A percentile compares a stretch with the other conserved stretches of the same genome.
Evolutionary conservation across 2,888 invertebrate genomes (phyloP).

Genomic region (Agonum fuliginosum): DNA sequence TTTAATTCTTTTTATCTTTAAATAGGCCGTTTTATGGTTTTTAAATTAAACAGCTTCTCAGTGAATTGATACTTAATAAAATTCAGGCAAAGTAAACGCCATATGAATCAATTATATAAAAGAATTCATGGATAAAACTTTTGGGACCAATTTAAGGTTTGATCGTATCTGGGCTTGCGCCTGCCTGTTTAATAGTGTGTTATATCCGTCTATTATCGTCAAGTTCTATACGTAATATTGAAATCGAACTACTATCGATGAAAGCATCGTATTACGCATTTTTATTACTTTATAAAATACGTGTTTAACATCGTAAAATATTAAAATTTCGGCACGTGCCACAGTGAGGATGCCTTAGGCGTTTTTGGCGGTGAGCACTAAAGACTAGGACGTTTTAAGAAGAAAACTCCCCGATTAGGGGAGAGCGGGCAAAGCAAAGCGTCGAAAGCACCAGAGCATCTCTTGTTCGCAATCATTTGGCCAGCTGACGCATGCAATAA

Average conservation of each 20-base stretch:
- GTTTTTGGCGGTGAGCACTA: background rate
- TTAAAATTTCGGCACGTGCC: constrained; percentile 41
- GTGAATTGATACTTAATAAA: too few relatives aligned
- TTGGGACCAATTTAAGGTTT: too few relatives aligned
- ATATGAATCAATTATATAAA: too few relatives aligned
- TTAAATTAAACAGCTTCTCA: too few relatives aligned
- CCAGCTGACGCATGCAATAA: constrained; percentile 44
- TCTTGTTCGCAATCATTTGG: constrained; percentile 24
- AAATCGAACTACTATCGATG: constrained; percentile 15
- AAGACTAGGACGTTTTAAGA: background rate
- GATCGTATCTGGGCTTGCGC: too few relatives aligned
- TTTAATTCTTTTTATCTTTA: too few relatives aligned
- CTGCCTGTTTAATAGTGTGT: too few relatives aligned
- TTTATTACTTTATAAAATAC: constrained; percentile 31
- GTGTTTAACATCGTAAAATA: constrained; percentile 44
- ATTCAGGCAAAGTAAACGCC: too few relatives aligned
- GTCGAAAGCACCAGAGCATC: background rate
- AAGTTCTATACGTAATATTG: constrained; percentile 1
- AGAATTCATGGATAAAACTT: too few relatives aligned
- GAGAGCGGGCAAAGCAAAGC: too few relatives aligned
- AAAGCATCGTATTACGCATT: constrained; percentile 30
- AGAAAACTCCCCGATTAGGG: background rate
- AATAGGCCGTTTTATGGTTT: too few relatives aligned
- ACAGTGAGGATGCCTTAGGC: background rate
- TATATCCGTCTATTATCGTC: constrained; percentile 19